Conservation (phyloP, 2,113 vertebrate species). For the Eurypyga helias region DNA sequence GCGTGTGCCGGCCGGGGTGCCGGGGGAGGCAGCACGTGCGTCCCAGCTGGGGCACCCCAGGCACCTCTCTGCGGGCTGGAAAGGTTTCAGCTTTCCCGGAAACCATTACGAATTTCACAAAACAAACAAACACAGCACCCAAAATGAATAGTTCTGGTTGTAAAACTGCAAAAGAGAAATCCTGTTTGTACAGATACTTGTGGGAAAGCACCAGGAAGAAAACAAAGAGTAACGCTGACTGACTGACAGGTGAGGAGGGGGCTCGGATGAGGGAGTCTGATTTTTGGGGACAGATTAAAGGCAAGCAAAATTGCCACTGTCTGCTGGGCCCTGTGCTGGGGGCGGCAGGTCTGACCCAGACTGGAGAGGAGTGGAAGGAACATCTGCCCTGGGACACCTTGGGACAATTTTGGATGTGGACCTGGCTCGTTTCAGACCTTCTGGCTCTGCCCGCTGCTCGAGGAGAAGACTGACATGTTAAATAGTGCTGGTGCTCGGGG, state of each 20-base stretch:
- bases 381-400: neutral
- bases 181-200: neutral
- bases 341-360: neutral
- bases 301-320: neutral
- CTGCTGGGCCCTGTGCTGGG: neutral
- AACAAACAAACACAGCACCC: neutral
- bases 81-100: neutral
- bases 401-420: neutral
- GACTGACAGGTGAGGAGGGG: neutral
- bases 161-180: neutral
- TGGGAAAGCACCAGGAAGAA: neutral
- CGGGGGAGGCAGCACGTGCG: fast-evolving
- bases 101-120: neutral
- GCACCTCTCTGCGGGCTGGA: neutral
- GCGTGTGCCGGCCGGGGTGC: neutral
- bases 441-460: fast-evolving
- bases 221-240: neutral
- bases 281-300: neutral
- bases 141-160: fast-evolving
- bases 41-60: neutral
- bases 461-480: neutral
- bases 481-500: neutral
- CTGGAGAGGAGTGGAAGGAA: neutral
- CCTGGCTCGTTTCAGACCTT: fast-evolving
- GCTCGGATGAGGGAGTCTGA: neutral